phyloP scores from a whole-genome alignment of 1,140 invertebrate species.

The Mamestra configurata region DNA sequence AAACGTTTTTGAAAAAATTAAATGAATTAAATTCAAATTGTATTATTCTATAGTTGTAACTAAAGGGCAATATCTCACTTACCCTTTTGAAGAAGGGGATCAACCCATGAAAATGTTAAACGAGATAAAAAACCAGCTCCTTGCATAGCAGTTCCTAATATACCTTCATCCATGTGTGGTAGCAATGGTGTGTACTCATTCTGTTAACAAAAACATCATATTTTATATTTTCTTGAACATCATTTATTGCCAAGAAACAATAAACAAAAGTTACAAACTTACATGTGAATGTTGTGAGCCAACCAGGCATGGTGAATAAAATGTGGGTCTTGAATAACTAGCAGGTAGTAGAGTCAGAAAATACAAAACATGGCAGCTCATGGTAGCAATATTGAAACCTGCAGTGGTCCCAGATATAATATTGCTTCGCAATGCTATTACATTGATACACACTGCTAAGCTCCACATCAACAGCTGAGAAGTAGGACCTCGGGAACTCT shows the following conservation, averaged over 20 bases:
- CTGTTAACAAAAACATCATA: slow-evolving; percentile 62
- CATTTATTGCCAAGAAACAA: background rate
- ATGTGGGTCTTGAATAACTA: slow-evolving; percentile 84
- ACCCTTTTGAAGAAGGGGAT: slow-evolving; percentile 95
- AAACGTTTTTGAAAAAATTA: no score
- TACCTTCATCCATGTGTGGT: slow-evolving; percentile 87
- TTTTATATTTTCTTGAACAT: background rate
- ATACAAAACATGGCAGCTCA: slow-evolving; percentile 89
- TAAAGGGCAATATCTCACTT: slow-evolving; percentile 23
- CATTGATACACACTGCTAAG: slow-evolving; percentile 89
- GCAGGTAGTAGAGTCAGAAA: slow-evolving; percentile 90
- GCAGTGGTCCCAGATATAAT: slow-evolving; percentile 77
- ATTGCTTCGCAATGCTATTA: slow-evolving; percentile 88
- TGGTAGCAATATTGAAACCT: slow-evolving; percentile 85
- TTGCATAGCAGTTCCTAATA: slow-evolving; percentile 95
- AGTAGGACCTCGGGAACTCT: slow-evolving; percentile 92
- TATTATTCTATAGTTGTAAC: no score
- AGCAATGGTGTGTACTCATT: slow-evolving; percentile 90
- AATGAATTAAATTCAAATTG: no score
- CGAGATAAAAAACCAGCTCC: slow-evolving; percentile 91
- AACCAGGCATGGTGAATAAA: slow-evolving; percentile 84
- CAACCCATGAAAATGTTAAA: slow-evolving; percentile 96
- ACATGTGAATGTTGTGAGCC: slow-evolving; percentile 88
- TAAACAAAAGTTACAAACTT: slow-evolving; percentile 61
- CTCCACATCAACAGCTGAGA: slow-evolving; percentile 91